These are phyloP conservation scores for Elysia chlorotica DNA, from an alignment of 1,140 invertebrate genomes.

Conservation along the genomic window DNA sequence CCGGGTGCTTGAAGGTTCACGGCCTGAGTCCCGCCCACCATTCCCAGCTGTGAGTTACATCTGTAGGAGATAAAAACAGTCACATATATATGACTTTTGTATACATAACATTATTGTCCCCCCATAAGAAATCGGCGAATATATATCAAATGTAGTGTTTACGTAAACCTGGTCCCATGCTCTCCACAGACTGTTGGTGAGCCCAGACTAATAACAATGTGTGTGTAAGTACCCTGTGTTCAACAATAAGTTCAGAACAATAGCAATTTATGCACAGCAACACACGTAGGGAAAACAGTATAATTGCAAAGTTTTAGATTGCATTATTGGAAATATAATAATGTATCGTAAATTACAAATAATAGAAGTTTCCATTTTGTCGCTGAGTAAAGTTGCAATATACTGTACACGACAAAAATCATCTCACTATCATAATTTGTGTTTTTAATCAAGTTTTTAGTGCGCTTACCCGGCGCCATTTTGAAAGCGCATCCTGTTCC, in stretches of 20 bases:
- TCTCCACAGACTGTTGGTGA: neutral
- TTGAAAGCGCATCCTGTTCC: slow-evolving; percentile 44
- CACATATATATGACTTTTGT: neutral
- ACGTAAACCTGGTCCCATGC: neutral
- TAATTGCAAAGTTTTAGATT: neutral
- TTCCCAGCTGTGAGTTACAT: slow-evolving; percentile 56
- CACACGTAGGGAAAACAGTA: neutral
- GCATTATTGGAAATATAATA: neutral
- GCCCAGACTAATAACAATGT: neutral
- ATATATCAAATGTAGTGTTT: neutral
- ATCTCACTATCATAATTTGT: neutral
- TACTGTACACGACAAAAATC: neutral
- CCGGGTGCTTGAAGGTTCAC: slow-evolving; percentile 52
- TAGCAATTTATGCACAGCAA: too few species aligned
- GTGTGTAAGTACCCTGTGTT: too few species aligned
- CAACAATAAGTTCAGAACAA: too few species aligned
- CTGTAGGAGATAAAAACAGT: slow-evolving; percentile 30
- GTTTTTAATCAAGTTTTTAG: neutral
- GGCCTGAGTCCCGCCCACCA: slow-evolving; percentile 52
- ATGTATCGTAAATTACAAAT: neutral
- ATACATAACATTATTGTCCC: neutral
- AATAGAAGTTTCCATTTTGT: neutral
- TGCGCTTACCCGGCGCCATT: slow-evolving; percentile 48
- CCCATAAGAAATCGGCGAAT: neutral
- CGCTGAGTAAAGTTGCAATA: neutral